These are phyloP conservation scores for Haliclystus octoradiatus DNA, from an alignment of 30 jellyfish, hydroid and myxozoan genomes.

Conservation along the genomic window DNA sequence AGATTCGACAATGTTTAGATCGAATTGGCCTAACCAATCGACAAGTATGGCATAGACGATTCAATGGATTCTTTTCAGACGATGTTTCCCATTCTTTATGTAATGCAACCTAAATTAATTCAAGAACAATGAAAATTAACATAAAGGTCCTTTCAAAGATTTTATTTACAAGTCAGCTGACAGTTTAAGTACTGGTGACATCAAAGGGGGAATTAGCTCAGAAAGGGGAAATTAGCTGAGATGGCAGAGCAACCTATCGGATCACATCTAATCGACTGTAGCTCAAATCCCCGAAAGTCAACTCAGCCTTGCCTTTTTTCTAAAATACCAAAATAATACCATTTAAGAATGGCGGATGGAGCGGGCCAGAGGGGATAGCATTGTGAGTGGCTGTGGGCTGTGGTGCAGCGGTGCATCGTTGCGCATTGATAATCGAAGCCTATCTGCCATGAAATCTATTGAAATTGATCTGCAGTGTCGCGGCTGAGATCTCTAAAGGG, in stretches of 20 bases:
- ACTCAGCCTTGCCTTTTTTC: background rate
- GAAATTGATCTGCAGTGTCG: too few species aligned
- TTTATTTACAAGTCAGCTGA: background rate
- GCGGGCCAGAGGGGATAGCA: too few species aligned
- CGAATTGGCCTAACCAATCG: conserved; percentile 88
- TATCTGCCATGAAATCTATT: too few species aligned
- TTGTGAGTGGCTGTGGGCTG: too few species aligned
- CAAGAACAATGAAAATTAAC: background rate
- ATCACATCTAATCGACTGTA: too few species aligned
- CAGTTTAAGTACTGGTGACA: background rate
- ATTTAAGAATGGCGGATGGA: too few species aligned
- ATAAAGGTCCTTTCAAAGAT: background rate
- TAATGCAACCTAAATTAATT: conserved; percentile 49
- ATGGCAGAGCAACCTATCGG: background rate
- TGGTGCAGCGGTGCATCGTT: too few species aligned
- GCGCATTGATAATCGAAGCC: too few species aligned
- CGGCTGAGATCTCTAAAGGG: too few species aligned
- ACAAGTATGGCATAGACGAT: conserved; percentile 87
- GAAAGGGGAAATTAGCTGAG: background rate
- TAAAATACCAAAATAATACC: too few species aligned
- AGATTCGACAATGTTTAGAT: conserved; percentile 84
- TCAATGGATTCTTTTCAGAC: conserved; percentile 65
- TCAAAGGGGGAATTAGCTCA: background rate
- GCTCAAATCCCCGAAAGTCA: too few species aligned
- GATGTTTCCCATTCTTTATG: conserved; percentile 91